Evolutionary conservation across 2,888 invertebrate genomes (phyloP), one percentile per base, ranked within the genome.

Genomic region (Cryptocheilus praepositus): DNA sequence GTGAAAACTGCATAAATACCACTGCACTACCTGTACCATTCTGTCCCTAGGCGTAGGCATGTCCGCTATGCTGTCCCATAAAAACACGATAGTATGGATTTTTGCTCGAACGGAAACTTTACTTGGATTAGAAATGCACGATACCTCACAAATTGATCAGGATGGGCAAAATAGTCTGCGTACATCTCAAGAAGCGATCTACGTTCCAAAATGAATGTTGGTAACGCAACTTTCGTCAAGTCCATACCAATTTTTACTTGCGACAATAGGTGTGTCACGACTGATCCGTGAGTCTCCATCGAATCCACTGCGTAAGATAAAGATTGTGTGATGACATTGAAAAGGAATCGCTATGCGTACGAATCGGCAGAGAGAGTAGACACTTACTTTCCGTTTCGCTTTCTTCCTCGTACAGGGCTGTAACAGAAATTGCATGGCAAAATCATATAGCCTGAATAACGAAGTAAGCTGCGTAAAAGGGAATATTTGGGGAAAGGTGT

Each of bases 221-320:
- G 99, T 74, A 99, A 91, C 61, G 98, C 98, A 71, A 98, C 97
- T 92, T 99, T 99, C 13, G 99, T 99, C 85, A 99, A 93, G 90
- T 99, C 99, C 99, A 99, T 99, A 72, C 99, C 99, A 85, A 99
- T 98, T 90, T 98, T 96, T 74, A 99, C 98, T 90, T 99, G 99
- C 0, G 98, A 98, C 78, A 99, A 90, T 59, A 99, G 92, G 90
- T 99, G 99, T 68, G 96, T 95, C 83, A 99, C 96, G 80, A 99
- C 97, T 56, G 98, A 98, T 61, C 99, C 99, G 89, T 99, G 98
- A 85, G 94, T 95, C 89, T 99, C 98, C 92, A 99, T 95, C 25
- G 95, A 95, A 72, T 95, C 96, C 89, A 97, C 94, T 89, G 63
- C 61, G 70, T 67, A 53, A 8, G 19, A 44, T 54, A 15, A 36